Base-by-base conservation (phyloP, 1,140 invertebrate genomes). In the Sarcophaga peregrina region DNA sequence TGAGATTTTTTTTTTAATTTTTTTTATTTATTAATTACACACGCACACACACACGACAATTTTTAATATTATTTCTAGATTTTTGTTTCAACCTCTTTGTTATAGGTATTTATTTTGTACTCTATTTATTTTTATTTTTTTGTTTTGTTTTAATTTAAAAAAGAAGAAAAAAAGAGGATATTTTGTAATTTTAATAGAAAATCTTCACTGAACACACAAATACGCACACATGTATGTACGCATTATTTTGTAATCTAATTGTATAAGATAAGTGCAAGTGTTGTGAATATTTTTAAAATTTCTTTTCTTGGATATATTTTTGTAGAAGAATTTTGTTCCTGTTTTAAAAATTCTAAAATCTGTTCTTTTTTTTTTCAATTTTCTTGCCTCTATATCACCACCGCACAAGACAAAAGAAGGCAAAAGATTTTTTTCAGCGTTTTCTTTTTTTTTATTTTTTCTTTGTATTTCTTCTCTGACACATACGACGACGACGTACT, bases 401-500 rank as follows among this genome's bases (percentile, higher is more conserved):
- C 62, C 17, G 37, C 62, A 76, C 45, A 76, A 76, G 54, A 58
- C 13, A 48, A 47, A 48, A 48, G 46, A 76, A 25, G 9, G 37
- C 62, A 25, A 72, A 72, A 37, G 25, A 37, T 37, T 37, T 37
- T 37, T 37, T 37, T 37, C 25, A 37, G 25, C 25, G 25, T 37
- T 37, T 37, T 37, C 4, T 58, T 76, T 47, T 48, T 47, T 76
- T 74, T 45, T 37, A 75, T 47, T 75, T 76, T 48, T 76, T 47
- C n/a, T 45, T n/a, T 76, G 46, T 76, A 47, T 47, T 46, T 9
- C 15, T 76, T 47, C 45, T 76, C 74, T 76, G 45, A 76, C 74
- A 76, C 74, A 76, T 76, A 81, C 54, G 50, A 62, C 78, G 78
- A 80, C 54, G 78, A 48, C 78, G 78, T 76, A 81, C 78, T 81